Evolutionary conservation across 2,888 invertebrate species (phyloP).

Genomic region (Saturnia pavonia): DNA sequence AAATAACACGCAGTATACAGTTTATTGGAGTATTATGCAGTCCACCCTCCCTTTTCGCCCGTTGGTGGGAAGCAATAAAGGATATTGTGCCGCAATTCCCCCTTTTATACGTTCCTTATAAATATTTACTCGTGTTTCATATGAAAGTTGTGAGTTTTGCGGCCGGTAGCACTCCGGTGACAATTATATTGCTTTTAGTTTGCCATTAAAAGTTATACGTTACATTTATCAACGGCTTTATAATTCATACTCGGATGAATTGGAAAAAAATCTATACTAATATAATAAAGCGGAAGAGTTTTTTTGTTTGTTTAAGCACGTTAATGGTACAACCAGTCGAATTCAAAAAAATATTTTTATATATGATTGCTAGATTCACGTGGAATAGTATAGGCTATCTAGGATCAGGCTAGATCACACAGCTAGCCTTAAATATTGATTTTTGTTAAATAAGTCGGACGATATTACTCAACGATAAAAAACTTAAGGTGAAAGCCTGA

Average conservation of each 20-base stretch:
- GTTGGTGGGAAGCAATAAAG: conserved; percentile 28
- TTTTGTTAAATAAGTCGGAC: no score
- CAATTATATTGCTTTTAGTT: conserved; percentile 2
- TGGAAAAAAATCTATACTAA: no score
- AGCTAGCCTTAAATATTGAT: no score
- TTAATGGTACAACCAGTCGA: no score
- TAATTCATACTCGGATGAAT: neutral
- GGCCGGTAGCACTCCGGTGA: neutral
- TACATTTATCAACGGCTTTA: neutral
- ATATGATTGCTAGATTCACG: no score
- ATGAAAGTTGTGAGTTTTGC: neutral
- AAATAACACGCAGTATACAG: neutral
- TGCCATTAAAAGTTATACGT: neutral
- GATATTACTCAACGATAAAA: no score
- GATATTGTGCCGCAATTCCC: conserved; percentile 32
- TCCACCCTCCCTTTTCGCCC: neutral
- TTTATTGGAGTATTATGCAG: conserved; percentile 12
- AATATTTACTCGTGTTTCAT: conserved; percentile 22
- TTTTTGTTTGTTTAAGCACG: no score
- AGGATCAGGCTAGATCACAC: no score
- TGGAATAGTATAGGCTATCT: no score
- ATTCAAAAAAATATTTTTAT: no score
- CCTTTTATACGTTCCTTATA: conserved; percentile 16
- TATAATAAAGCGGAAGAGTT: no score
- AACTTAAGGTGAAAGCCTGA: no score